Percentiles rank a stretch among this genome's conserved stretches.
These are phyloP conservation scores for Oreocharis arfaki DNA, from an alignment of 2,113 vertebrate species.

Conservation along the genomic window DNA sequence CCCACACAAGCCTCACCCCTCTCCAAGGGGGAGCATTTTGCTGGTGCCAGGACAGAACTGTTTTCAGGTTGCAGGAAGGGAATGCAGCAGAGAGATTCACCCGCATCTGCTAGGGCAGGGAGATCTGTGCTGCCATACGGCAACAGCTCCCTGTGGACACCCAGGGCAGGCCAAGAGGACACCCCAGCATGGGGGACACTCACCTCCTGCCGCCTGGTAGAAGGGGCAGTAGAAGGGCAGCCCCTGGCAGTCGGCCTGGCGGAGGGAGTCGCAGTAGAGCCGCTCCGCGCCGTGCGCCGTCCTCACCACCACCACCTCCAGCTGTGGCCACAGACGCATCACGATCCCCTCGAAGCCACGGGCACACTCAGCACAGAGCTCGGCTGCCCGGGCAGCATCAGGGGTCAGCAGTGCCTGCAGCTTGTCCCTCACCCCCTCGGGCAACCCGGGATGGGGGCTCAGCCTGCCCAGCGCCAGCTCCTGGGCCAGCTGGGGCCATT, in stretches of 20 bases:
- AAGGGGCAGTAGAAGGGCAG: conserved; percentile 87
- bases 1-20: background rate
- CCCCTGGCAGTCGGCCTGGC: conserved; percentile 77
- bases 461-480: conserved; percentile 78
- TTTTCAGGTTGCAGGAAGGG: background rate
- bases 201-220: conserved; percentile 84
- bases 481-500: conserved; percentile 75
- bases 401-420: conserved; percentile 68
- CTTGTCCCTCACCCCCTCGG: conserved; percentile 49
- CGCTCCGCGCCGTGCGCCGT: conserved; percentile 62
- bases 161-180: background rate
- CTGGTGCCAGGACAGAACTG: background rate
- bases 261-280: conserved; percentile 74
- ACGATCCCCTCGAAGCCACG: conserved; percentile 79
- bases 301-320: conserved; percentile 81
- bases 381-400: conserved; percentile 68
- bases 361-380: conserved; percentile 72
- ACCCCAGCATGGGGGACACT: fast-evolving
- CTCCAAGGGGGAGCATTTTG: background rate
- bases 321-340: conserved; percentile 82
- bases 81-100: background rate
- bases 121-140: background rate
- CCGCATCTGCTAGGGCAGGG: fast-evolving
- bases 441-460: conserved; percentile 62
- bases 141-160: fast-evolving